A percentile compares a stretch with the other conserved stretches of the same genome.
Evolutionary conservation across 64 coral and sea anemone species (phyloP).

Genomic region (Dendronephthya gigantea): DNA sequence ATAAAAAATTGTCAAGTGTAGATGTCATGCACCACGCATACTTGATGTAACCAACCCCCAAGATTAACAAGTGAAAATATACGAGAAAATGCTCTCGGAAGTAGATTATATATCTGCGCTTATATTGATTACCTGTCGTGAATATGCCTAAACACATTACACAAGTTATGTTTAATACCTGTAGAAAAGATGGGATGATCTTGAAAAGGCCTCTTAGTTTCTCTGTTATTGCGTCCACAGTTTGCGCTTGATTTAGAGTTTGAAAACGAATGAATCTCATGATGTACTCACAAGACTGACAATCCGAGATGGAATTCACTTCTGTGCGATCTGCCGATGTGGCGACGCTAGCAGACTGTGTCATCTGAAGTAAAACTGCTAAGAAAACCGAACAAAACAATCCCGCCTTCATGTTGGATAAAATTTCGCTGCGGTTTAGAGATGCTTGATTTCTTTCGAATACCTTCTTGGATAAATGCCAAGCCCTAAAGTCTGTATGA

Average conservation of each 20-base stretch:
- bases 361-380: not conserved
- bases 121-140: too few relatives aligned
- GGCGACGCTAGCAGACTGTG: not conserved
- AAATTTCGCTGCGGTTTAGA: not conserved
- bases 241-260: not conserved
- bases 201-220: not conserved
- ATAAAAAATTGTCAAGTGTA: too few relatives aligned
- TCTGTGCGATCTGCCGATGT: not conserved
- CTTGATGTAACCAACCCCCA: too few relatives aligned
- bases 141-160: too few relatives aligned
- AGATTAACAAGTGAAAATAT: too few relatives aligned
- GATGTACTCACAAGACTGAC: not conserved
- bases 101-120: too few relatives aligned
- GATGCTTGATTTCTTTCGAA: too few relatives aligned
- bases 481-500: too few relatives aligned
- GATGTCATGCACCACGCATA: too few relatives aligned
- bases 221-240: not conserved
- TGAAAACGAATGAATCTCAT: not conserved
- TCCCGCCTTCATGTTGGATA: not conserved
- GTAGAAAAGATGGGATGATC: not conserved
- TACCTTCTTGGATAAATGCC: too few relatives aligned
- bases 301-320: not conserved
- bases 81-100: too few relatives aligned
- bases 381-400: not conserved
- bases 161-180: not conserved